Evolutionary conservation across 2,888 invertebrate species (phyloP).

Genomic region (Oithona nana): DNA sequence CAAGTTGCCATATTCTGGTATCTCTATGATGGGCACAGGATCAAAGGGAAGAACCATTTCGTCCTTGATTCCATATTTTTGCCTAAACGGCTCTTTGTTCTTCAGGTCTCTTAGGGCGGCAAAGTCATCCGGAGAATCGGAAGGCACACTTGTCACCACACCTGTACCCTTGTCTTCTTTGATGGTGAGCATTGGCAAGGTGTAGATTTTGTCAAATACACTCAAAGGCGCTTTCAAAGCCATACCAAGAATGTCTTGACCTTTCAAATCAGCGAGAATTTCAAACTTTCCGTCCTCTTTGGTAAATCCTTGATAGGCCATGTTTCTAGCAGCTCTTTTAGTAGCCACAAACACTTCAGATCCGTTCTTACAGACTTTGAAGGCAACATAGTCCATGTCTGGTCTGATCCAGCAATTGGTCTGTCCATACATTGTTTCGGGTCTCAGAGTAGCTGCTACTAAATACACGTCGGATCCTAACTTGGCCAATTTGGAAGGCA

Average conservation of each 20-base stretch:
- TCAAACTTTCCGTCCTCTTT: constrained; percentile 54
- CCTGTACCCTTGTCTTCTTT: constrained; percentile 51
- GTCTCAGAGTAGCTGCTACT: constrained; percentile 91
- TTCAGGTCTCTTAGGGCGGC: constrained; percentile 85
- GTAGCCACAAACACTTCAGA: constrained; percentile 69
- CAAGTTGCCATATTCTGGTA: constrained; percentile 71
- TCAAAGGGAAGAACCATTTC: constrained; percentile 52
- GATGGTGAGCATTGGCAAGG: constrained; percentile 91
- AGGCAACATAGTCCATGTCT: constrained; percentile 78
- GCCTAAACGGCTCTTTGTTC: constrained; percentile 75
- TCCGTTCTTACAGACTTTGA: not conserved
- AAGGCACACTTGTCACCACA: constrained; percentile 91
- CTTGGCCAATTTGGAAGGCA: constrained; percentile 22
- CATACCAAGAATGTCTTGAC: constrained; percentile 61
- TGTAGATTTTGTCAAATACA: constrained; percentile 60
- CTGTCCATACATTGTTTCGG: constrained; percentile 99
- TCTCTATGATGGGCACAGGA: constrained; percentile 65
- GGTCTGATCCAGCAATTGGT: constrained; percentile 98
- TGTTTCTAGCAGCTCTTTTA: constrained; percentile 69
- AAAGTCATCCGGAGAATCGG: constrained; percentile 96
- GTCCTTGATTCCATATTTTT: constrained; percentile 73
- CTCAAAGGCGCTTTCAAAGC: constrained; percentile 67
- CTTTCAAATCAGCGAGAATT: constrained; percentile 45
- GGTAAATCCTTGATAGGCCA: constrained; percentile 86
- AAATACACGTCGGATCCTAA: constrained; percentile 45